A percentile compares a stretch with the other conserved stretches of the same genome.
Evolutionary conservation across 2,797 vertebrate genomes (phyloP).

Genomic region (Hypotaenidia philippensis): DNA sequence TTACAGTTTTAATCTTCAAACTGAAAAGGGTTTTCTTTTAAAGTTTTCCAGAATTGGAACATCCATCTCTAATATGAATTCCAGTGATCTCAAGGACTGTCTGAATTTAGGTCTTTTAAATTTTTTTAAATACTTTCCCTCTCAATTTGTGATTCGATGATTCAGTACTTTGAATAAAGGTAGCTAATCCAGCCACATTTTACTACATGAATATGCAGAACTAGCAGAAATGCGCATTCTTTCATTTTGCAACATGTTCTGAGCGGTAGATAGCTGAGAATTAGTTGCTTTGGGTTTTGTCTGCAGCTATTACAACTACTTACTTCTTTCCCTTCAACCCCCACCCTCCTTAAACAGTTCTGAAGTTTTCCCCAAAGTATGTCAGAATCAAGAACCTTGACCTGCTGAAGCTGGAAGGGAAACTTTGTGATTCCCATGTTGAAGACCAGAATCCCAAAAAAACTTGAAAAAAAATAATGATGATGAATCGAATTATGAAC

Average conservation of each 20-base stretch:
- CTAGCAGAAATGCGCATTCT: background rate
- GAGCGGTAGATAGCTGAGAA: background rate
- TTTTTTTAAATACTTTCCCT: conserved; percentile 15
- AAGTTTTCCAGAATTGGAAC: background rate
- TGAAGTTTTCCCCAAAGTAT: background rate
- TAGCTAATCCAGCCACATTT: conserved; percentile 8
- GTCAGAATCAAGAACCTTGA: background rate
- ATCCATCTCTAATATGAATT: background rate
- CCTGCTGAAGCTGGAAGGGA: background rate
- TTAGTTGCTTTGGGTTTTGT: background rate
- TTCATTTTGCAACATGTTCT: background rate
- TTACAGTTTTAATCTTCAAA: background rate
- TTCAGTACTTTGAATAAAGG: conserved; percentile 17
- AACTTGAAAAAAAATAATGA: background rate
- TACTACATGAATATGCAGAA: background rate
- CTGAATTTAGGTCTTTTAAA: background rate
- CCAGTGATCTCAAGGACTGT: background rate
- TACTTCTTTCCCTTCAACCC: background rate
- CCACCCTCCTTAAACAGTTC: accelerated
- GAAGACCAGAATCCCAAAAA: background rate
- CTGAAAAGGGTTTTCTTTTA: background rate
- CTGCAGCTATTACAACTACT: background rate
- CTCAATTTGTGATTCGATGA: conserved; percentile 33
- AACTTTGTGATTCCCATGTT: background rate
- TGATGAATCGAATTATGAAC: background rate